Evolutionary conservation across 2,888 invertebrate species (phyloP).

Genomic region (Cremastobaeus sp.): DNA sequence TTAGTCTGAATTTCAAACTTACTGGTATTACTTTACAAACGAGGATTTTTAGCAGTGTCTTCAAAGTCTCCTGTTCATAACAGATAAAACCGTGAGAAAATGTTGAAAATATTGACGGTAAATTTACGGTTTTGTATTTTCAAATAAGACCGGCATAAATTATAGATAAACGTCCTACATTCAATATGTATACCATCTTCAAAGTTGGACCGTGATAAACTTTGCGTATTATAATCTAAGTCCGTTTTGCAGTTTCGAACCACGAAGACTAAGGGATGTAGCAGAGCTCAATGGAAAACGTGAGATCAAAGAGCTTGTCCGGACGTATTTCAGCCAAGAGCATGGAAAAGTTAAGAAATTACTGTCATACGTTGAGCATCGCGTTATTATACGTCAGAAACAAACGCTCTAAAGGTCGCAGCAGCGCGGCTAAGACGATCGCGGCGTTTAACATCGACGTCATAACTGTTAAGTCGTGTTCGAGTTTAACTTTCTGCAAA

Average conservation of each 20-base stretch:
- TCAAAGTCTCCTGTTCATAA: no score
- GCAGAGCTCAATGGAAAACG: conserved; percentile 12
- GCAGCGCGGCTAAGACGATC: neutral
- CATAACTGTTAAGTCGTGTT: no score
- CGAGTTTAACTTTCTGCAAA: no score
- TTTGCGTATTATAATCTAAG: conserved; percentile 20
- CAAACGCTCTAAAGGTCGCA: neutral
- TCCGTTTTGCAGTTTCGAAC: conserved; percentile 23
- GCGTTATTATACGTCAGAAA: conserved; percentile 5
- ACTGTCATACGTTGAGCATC: conserved; percentile 32
- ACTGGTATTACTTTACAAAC: no score
- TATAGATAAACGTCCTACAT: no score
- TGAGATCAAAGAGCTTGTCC: conserved; percentile 21
- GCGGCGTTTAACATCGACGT: neutral
- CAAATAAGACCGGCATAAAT: no score
- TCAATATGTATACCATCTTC: no score
- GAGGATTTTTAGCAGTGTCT: no score
- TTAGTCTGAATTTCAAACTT: no score
- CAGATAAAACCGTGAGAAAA: no score
- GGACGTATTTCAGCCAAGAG: conserved; percentile 28
- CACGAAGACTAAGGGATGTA: conserved; percentile 8
- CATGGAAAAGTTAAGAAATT: conserved; percentile 36
- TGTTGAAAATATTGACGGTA: no score
- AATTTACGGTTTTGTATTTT: no score
- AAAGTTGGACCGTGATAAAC: conserved; percentile 18